Base-by-base conservation (phyloP, 2,113 vertebrate species). In the Nestor notabilis region DNA sequence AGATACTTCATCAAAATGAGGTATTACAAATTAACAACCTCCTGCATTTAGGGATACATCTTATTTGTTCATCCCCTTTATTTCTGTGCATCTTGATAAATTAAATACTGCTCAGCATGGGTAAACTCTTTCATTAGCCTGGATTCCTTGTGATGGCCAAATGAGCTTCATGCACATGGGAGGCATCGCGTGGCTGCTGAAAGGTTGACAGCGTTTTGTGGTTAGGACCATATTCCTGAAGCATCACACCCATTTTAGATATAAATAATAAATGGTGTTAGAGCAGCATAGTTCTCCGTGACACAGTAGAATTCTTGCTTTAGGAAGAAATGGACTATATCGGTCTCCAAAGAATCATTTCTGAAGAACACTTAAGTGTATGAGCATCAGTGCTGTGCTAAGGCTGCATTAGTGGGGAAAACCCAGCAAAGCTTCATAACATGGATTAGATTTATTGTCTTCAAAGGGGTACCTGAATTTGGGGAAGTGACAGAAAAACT, bases 181-280 rank as follows among this genome's bases (percentile, higher is more conserved):
- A 80, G 41, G 44, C 69, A 49, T 52, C 0, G 10, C 93, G 96
- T 39, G 33, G 35, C 72, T 89, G 55, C 83, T 78, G 77, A 90
- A 87, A 76, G 71, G 31, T 39, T 93, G 65, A 79, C 2, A 13
- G 77, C 53, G 4, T 87, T 92, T 76, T 69, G 77, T 89, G 89
- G 80, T 53, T 84, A 64, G 56, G 86, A 29, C 86, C 56, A 21
- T 91, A 10, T 37, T 90, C 79, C 83, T 89, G 49, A 75, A 89
- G 69, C 89, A 82, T 75, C 90, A 52, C 83, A 52, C 86, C 55
- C 94, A 77, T 95, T 93, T 89, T 71, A 87, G 65, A 47, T 93
- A 95, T 95, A 87, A 95, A 97, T 97, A 95, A 97, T 97, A 95
- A 84, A 96, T 97, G 72, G 76, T 84, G 49, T 78, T 87, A 75